Base-by-base conservation (phyloP, 64 coral and sea anemone genomes). In the Porites lutea region DNA sequence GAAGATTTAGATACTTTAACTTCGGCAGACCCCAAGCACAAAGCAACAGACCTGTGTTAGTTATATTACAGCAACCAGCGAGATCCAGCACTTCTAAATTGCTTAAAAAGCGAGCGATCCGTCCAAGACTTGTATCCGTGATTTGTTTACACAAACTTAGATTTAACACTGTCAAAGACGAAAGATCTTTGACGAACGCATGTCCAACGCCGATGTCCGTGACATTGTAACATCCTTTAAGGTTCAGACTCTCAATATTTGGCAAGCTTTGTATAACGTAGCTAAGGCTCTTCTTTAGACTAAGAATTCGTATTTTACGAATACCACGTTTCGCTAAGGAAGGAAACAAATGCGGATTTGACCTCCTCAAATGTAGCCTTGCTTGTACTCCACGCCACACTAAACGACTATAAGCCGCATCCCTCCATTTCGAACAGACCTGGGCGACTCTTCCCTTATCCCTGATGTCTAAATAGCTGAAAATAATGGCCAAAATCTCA, bases 91-190 rank as follows among this genome's bases (percentile, higher is more conserved):
- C 76, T 72, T 99, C 94, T 5, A 99, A 89, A 91, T 96, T 99
- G 60, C 86, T 84, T 52, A 99, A 86, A 93, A 88, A 96, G 82
- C 74, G 86, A 85, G 94, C 88, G 71, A 99, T 99, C 71, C 92
- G 86, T 82, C 89, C 97, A 13, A 99, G 85, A 78, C 97, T 99
- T 44, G 94, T 89, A 81, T 99, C 97, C 18, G 97, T 99, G 82
- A 99, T 92, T 93, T 99, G 97, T 99, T 99, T 99, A 94, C 97
- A 99, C 86, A 99, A 90, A 93, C 97, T 99, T 88, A 99, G 92
- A 80, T 99, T 92, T 78, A 99, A 75, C 57, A 99, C 97, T 99
- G 97, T 99, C 97, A 99, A 86, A 91, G 89, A 93, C 57, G 91
- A 92, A 88, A 96, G 94, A 78, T 92, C 90, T 93, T 99, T 99